A percentile compares a stretch with the other conserved stretches of the same genome.
Conservation (phyloP, 2,888 invertebrate species). For the Apeira syringaria region DNA sequence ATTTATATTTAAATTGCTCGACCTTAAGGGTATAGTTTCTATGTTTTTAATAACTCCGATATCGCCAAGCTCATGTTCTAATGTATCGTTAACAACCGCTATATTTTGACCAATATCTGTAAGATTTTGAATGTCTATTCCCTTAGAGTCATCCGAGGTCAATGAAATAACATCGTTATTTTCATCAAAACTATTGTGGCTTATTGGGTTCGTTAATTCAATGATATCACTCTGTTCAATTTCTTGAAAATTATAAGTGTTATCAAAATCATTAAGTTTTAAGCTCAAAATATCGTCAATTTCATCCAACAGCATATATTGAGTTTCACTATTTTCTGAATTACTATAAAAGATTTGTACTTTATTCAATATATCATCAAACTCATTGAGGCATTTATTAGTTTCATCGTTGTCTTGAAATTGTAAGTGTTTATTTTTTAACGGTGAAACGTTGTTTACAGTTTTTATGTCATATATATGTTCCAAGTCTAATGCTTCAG, state of each 20-base stretch:
- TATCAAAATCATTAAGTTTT: background rate
- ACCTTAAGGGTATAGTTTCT: background rate
- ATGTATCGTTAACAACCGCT: too few species aligned
- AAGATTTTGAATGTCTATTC: background rate
- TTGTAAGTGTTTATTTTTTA: too few species aligned
- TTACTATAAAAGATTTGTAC: constrained; percentile 7
- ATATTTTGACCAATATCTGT: background rate
- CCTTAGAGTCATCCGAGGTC: too few species aligned
- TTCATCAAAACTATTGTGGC: background rate
- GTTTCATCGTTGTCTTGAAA: too few species aligned
- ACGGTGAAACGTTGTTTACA: too few species aligned
- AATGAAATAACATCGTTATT: too few species aligned
- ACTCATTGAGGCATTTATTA: constrained; percentile 12
- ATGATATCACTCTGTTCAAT: background rate
- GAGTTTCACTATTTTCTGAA: background rate
- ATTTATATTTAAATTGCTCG: too few species aligned
- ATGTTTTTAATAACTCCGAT: background rate
- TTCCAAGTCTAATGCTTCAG: too few species aligned
- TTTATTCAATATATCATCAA: constrained; percentile 17
- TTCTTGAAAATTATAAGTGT: constrained; percentile 9
- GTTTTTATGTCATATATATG: too few species aligned
- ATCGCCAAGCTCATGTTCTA: background rate
- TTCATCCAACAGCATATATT: constrained; percentile 11
- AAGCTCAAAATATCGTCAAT: constrained; percentile 14
- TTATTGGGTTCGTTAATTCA: background rate